phyloP scores from a whole-genome alignment of 2,888 invertebrate genomes.

The Stenoptilia bipunctidactyla region DNA sequence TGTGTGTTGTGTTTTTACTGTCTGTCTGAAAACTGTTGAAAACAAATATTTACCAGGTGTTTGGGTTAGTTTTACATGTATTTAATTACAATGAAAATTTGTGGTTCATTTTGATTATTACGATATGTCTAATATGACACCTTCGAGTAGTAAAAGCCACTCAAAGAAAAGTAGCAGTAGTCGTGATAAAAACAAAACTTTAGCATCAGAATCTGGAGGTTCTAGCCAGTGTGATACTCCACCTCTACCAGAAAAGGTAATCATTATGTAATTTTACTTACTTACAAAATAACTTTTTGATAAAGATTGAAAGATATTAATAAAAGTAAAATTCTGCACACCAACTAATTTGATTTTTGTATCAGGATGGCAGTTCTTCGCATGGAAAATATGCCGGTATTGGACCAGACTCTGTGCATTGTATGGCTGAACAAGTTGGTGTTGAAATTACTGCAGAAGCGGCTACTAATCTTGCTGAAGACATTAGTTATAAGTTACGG shows the following conservation, averaged over 20 bases:
- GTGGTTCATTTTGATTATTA: no score
- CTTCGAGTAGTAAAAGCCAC: slow-evolving; percentile 45
- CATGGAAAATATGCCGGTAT: slow-evolving; percentile 61
- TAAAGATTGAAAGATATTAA: slow-evolving; percentile 3
- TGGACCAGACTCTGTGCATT: slow-evolving; percentile 50
- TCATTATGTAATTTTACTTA: no score
- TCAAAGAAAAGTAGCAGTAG: slow-evolving; percentile 41
- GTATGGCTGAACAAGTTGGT: slow-evolving; percentile 57
- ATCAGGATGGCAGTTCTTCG: slow-evolving; percentile 44
- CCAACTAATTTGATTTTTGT: not conserved
- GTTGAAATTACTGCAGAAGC: slow-evolving; percentile 52
- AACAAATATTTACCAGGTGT: no score
- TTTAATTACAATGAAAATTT: no score
- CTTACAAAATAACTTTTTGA: no score
- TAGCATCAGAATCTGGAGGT: slow-evolving; percentile 58
- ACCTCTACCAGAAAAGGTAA: slow-evolving; percentile 55
- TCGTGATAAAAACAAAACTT: slow-evolving; percentile 51
- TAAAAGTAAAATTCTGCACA: not conserved
- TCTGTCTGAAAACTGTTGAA: no score
- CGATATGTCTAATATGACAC: slow-evolving; percentile 41
- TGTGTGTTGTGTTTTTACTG: no score
- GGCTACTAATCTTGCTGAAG: slow-evolving; percentile 56
- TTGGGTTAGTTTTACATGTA: no score
- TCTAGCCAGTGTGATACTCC: slow-evolving; percentile 64
- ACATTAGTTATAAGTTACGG: slow-evolving; percentile 62